A percentile compares a stretch with the other conserved stretches of the same genome.
These are phyloP conservation scores for Drosophila nebulosa DNA, from an alignment of 1,140 invertebrate species.

Conservation along the genomic window DNA sequence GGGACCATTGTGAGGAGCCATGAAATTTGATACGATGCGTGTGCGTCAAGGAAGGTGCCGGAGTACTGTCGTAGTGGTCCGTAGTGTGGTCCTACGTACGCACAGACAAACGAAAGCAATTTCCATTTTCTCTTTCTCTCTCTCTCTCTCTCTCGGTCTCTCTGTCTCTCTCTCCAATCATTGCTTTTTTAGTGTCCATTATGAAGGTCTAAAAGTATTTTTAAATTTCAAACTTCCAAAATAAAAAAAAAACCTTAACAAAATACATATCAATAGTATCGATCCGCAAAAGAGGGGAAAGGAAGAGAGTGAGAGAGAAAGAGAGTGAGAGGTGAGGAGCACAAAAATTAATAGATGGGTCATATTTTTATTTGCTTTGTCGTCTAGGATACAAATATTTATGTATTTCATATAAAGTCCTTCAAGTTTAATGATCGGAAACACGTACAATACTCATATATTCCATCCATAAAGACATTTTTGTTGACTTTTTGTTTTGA, in stretches of 20 bases:
- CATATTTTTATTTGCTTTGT: slow-evolving; percentile 7
- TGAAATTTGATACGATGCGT: slow-evolving; percentile 74
- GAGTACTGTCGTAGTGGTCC: neutral
- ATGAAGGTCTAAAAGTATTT: slow-evolving; percentile 28
- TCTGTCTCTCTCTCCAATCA: neutral
- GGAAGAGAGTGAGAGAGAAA: neutral
- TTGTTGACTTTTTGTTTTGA: neutral
- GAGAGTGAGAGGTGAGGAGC: neutral
- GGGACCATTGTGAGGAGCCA: slow-evolving; percentile 56
- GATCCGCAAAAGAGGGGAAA: neutral
- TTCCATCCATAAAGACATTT: neutral
- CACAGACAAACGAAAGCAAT: slow-evolving; percentile 28
- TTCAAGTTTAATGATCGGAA: slow-evolving; percentile 7
- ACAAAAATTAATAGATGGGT: slow-evolving; percentile 6
- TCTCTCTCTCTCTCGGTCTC: neutral
- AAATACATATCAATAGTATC: neutral
- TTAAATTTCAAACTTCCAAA: slow-evolving; percentile 19
- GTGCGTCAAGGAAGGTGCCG: slow-evolving; percentile 40
- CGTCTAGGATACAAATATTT: neutral
- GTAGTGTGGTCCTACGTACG: slow-evolving; percentile 1
- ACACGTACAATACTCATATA: neutral
- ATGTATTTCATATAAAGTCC: slow-evolving; percentile 6
- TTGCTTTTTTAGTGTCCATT: slow-evolving; percentile 32
- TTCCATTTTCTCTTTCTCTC: slow-evolving; percentile 21
- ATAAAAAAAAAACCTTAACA: neutral